Evolutionary conservation across 1,140 invertebrate species (phyloP), one percentile per base, ranked within the genome.

Genomic region (Zophobas atratus): DNA sequence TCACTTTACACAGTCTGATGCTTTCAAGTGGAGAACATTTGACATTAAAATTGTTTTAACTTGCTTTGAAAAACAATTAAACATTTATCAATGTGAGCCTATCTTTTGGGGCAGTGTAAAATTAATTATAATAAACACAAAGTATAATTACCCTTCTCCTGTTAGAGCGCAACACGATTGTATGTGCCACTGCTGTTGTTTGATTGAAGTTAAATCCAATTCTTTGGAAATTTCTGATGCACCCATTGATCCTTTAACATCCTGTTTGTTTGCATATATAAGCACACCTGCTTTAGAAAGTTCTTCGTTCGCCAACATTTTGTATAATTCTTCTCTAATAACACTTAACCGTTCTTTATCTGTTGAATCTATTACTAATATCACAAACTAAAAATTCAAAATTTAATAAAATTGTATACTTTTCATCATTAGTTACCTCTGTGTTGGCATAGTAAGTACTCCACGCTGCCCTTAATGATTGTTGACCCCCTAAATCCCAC

Each of bases 111-210:
- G 20, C 20, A 20, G 20, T 20, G 20, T 20, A 20, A 20, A 20
- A 20, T 20, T 20, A 20, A 20, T 20, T 20, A 20, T 20, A 20
- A 20, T 20, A 20, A 20, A 20, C 20, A 20, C 20, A 20, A 20
- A 20, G 20, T 20, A 6, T 53, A 85, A 88, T 87, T 89, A 96
- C 94, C 98, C 98, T 92, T 99, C 97, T 63, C 98, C 98, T 4
- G 97, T 98, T n/a, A 99, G 90, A 39, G 98, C 98, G 90, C 98
- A 99, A 88, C 98, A 99, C 0, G 96, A 96, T 87, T 99, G 98
- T 90, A 99, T 99, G 87, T 99, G 98, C 97, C 98, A 99, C 71
- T 96, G 95, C 86, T 99, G 97, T 82, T 97, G 96, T 84, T 99
- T 99, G 78, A 99, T 96, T 1, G 96, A 96, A 0, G 97, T 99